phyloP scores from a whole-genome alignment of 2,113 vertebrate genomes.

The Rhinogobius similis region DNA sequence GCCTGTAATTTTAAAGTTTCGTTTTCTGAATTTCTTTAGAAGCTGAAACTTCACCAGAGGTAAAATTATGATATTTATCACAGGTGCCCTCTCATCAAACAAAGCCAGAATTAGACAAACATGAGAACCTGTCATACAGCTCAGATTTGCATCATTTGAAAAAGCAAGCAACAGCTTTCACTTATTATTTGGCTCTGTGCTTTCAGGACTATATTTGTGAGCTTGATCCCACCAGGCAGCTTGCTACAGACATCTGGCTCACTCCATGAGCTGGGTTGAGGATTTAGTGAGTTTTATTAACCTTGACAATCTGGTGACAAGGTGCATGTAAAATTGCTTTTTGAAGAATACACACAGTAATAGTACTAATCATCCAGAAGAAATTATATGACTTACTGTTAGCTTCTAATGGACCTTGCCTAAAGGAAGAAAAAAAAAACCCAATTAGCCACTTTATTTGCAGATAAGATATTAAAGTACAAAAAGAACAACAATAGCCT shows the following conservation, averaged over 20 bases:
- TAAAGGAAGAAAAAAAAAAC: conserved; percentile 42
- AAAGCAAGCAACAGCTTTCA: conserved; percentile 8
- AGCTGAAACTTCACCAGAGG: too few species aligned
- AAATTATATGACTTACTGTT: conserved; percentile 58
- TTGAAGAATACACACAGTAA: conserved; percentile 1
- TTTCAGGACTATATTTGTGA: conserved; percentile 10
- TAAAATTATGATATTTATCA: too few species aligned
- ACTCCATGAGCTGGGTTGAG: conserved; percentile 33
- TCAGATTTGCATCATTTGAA: conserved; percentile 1
- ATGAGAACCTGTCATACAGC: background rate
- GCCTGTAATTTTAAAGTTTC: too few species aligned
- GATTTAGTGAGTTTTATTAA: conserved; percentile 49
- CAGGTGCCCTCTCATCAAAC: too few species aligned
- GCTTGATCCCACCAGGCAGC: conserved; percentile 38
- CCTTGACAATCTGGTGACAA: conserved; percentile 48
- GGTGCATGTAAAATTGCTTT: conserved; percentile 28
- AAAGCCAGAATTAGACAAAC: too few species aligned
- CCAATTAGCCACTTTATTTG: conserved; percentile 16
- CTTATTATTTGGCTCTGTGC: conserved; percentile 23
- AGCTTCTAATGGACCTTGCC: conserved; percentile 34
- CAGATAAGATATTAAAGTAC: background rate
- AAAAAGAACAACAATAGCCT: background rate
- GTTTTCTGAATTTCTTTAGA: too few species aligned
- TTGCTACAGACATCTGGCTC: conserved; percentile 50
- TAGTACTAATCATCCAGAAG: background rate